Percentiles rank a stretch among this genome's conserved stretches.
phyloP scores from a whole-genome alignment of 2,888 invertebrate genomes.

The Cistogaster globosa region DNA sequence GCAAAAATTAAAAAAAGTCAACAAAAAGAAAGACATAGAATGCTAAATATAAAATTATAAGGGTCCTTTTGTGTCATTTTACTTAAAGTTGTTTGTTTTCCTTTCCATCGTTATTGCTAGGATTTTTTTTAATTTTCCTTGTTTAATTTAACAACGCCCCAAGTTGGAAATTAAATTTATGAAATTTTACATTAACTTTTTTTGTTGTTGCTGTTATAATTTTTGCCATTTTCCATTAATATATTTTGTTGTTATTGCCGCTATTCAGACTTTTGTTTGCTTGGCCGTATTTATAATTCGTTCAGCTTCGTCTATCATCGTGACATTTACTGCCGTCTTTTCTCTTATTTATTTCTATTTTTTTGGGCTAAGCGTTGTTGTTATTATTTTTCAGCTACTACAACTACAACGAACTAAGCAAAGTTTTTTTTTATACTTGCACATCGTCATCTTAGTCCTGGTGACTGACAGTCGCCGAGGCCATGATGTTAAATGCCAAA shows the following conservation, averaged over 20 bases:
- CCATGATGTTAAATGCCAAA: constrained; percentile 71
- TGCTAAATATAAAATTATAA: constrained; percentile 22
- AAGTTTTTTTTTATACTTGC: constrained; percentile 20
- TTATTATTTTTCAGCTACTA: constrained; percentile 20
- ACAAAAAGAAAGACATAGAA: constrained; percentile 5
- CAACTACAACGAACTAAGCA: constrained; percentile 23
- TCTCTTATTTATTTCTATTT: constrained; percentile 57
- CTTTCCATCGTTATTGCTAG: constrained; percentile 31
- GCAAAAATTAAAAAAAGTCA: constrained; percentile 50
- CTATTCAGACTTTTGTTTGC: constrained; percentile 36
- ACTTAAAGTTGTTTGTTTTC: constrained; percentile 37
- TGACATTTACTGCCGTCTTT: constrained; percentile 66
- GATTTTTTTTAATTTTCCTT: constrained; percentile 25
- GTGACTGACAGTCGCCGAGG: constrained; percentile 70
- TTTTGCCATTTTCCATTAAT: constrained; percentile 41
- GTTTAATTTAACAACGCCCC: constrained; percentile 64
- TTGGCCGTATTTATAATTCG: constrained; percentile 66
- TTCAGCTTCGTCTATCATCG: constrained; percentile 71
- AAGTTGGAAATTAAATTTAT: constrained; percentile 64
- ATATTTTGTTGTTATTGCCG: constrained; percentile 2
- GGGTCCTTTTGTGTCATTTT: constrained; percentile 50
- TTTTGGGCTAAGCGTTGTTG: not conserved
- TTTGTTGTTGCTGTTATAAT: not conserved
- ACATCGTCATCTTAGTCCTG: constrained; percentile 60
- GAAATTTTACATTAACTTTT: constrained; percentile 62